Evolutionary conservation across 1,140 invertebrate genomes (phyloP).

Genomic region (Lysiphlebus fabarum): DNA sequence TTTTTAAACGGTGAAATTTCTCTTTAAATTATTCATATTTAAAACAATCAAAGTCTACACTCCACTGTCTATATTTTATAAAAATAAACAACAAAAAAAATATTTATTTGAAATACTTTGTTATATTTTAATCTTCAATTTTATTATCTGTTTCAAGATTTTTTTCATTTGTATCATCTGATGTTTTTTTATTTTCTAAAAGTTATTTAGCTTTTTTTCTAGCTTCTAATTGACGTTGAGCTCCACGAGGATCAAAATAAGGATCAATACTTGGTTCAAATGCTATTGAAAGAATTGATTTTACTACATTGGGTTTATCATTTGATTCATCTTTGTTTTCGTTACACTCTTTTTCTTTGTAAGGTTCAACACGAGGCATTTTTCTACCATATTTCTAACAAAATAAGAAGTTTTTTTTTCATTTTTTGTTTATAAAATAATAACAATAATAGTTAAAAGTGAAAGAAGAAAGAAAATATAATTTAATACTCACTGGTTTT

Average conservation of each 20-base stretch:
- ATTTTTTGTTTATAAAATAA: neutral
- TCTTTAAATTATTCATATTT: no score
- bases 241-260: conserved; percentile 26
- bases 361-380: conserved; percentile 25
- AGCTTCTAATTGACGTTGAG: conserved; percentile 31
- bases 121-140: no score
- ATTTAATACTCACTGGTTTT: conserved; percentile 29
- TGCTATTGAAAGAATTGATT: conserved; percentile 25
- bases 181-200: no score
- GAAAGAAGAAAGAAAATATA: no score
- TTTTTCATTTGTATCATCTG: no score
- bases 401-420: conserved; percentile 3
- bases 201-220: conserved; percentile 18
- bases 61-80: no score
- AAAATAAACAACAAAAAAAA: no score
- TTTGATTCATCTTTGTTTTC: conserved; percentile 12
- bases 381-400: conserved; percentile 28
- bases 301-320: conserved; percentile 10
- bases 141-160: no score
- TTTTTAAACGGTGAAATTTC: no score
- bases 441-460: no score
- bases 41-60: no score
- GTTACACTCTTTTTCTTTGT: conserved; percentile 29
- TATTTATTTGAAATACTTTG: no score
- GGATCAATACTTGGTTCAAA: conserved; percentile 34